Conservation (phyloP, 2,888 invertebrate genomes). For the Caenorhabditis panamensis region DNA sequence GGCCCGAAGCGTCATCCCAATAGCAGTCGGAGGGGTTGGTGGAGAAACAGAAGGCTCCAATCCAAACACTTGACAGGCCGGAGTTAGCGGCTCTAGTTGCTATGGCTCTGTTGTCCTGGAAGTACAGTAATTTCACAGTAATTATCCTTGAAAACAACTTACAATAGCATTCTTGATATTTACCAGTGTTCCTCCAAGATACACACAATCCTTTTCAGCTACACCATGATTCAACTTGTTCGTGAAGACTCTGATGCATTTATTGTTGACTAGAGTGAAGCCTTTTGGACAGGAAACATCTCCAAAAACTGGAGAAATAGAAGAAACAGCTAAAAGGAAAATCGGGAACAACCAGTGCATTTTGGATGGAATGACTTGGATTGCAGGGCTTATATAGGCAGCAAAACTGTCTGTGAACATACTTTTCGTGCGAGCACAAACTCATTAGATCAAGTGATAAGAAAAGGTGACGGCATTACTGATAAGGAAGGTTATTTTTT, state of each 20-base stretch:
- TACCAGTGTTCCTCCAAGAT: slow-evolving; percentile 29
- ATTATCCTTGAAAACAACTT: neutral
- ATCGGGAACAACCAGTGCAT: too few relatives aligned
- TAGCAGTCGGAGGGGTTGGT: slow-evolving; percentile 10
- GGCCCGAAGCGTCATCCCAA: slow-evolving; percentile 14
- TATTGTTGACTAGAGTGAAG: slow-evolving; percentile 11
- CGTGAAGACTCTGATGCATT: slow-evolving; percentile 12
- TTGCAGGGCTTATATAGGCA: too few relatives aligned
- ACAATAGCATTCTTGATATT: slow-evolving; percentile 12
- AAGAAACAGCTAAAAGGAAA: too few relatives aligned
- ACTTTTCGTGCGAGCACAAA: too few relatives aligned
- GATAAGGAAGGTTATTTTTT: too few relatives aligned
- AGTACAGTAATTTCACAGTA: neutral
- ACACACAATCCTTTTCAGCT: slow-evolving; percentile 22
- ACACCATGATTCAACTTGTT: slow-evolving; percentile 23
- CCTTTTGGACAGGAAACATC: slow-evolving; percentile 21
- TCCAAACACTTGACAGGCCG: neutral
- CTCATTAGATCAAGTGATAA: too few relatives aligned
- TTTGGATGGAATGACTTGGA: too few relatives aligned
- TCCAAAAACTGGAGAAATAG: too few relatives aligned
- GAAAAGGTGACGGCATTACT: too few relatives aligned
- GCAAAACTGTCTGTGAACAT: too few relatives aligned
- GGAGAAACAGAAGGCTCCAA: slow-evolving; percentile 10
- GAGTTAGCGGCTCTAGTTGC: neutral
- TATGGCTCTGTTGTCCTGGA: slow-evolving; percentile 30